Evolutionary conservation across 2,113 vertebrate genomes (phyloP).

Genomic region (Lathamus discolor): DNA sequence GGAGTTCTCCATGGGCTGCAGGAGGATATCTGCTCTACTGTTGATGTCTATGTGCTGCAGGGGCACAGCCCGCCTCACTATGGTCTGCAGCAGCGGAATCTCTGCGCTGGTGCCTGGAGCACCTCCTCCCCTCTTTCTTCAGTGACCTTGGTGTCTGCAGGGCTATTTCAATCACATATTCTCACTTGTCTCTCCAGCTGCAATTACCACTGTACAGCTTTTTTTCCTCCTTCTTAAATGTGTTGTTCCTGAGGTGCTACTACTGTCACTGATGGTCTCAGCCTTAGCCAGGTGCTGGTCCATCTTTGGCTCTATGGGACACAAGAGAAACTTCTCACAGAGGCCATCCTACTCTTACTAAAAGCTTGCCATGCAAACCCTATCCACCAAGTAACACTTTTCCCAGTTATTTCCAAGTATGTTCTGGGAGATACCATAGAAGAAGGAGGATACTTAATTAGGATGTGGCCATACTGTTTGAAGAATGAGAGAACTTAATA

Average conservation of each 20-base stretch:
- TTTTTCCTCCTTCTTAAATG: background rate
- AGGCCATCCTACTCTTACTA: background rate
- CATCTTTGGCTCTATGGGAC: background rate
- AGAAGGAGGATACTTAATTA: slow-evolving; percentile 25
- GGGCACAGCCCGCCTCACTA: background rate
- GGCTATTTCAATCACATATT: background rate
- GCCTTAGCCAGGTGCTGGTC: background rate
- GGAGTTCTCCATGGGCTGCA: background rate
- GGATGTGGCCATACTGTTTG: background rate
- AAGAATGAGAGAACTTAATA: slow-evolving; percentile 35
- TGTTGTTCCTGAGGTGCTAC: background rate
- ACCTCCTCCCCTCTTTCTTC: background rate
- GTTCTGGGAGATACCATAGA: background rate
- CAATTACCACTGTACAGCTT: background rate
- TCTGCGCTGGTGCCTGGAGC: background rate
- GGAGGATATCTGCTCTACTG: background rate
- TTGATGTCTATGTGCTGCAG: background rate
- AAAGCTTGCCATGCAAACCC: background rate
- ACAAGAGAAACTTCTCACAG: background rate
- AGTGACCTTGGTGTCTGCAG: background rate
- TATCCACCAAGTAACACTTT: background rate
- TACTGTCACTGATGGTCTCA: accelerated
- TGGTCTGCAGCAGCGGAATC: background rate
- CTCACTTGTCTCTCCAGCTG: background rate
- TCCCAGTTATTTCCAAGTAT: background rate